phyloP scores from a whole-genome alignment of 2,113 vertebrate genomes.

The Herpetotheres cachinnans region DNA sequence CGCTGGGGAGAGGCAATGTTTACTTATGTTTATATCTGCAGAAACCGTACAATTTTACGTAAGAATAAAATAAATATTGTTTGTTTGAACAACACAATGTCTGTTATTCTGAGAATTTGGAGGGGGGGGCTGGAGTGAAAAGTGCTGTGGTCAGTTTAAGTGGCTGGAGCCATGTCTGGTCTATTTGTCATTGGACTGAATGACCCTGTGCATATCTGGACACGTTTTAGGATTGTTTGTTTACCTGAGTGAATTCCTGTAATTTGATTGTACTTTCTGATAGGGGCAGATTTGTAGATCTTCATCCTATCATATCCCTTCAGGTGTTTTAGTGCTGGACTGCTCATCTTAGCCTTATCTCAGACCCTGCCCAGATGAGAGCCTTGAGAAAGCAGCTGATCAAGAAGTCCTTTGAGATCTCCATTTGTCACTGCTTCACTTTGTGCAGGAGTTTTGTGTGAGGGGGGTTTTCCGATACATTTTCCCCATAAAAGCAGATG shows the following conservation, averaged over 20 bases:
- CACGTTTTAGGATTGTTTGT: constrained; percentile 13
- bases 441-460: background rate
- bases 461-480: background rate
- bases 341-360: background rate
- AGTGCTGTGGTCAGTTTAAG: constrained; percentile 45
- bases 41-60: background rate
- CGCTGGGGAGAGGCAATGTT: background rate
- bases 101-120: background rate
- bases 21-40: constrained; percentile 37
- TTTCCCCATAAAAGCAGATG: background rate
- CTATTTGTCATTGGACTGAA: constrained; percentile 12
- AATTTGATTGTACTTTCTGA: constrained; percentile 39
- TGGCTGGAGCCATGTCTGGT: background rate
- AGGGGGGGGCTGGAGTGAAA: background rate
- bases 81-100: constrained; percentile 6
- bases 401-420: background rate
- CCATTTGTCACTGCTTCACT: background rate
- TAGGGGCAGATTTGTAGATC: background rate
- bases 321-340: background rate
- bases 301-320: background rate
- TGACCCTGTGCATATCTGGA: background rate
- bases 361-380: background rate
- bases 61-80: constrained; percentile 60
- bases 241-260: constrained; percentile 43
- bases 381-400: background rate